Conservation (phyloP, 2,113 vertebrate species). For the Chloebia gouldiae region DNA sequence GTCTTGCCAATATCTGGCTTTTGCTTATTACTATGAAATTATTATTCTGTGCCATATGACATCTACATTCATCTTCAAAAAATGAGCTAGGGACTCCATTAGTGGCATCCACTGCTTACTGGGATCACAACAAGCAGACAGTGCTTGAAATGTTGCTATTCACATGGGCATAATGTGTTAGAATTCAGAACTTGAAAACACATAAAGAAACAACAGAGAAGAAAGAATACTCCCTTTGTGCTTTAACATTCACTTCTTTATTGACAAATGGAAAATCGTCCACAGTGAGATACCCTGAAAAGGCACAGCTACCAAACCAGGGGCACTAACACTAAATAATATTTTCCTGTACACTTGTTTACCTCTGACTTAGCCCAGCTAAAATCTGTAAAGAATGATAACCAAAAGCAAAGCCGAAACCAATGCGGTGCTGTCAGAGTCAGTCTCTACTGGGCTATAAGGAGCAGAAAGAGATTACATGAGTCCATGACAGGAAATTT, state of each 20-base stretch:
- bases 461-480: background rate
- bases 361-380: background rate
- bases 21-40: constrained; percentile 37
- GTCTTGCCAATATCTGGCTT: constrained; percentile 8
- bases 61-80: constrained; percentile 45
- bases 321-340: background rate
- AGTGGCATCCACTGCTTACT: constrained; percentile 35
- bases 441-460: background rate
- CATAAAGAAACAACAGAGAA: background rate
- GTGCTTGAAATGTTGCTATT: constrained; percentile 28
- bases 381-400: background rate
- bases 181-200: constrained; percentile 46
- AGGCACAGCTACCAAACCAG: background rate
- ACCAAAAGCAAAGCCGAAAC: background rate
- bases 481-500: background rate
- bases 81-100: constrained; percentile 7
- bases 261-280: constrained; percentile 4
- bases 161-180: background rate
- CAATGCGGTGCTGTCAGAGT: background rate
- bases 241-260: constrained; percentile 15
- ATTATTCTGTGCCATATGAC: constrained; percentile 40
- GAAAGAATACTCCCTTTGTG: background rate
- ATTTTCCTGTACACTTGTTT: background rate
- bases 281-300: background rate
- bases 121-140: constrained; percentile 20